Conservation (phyloP, 2,113 vertebrate species). For the Calyptommatus sinebrachiatus region DNA sequence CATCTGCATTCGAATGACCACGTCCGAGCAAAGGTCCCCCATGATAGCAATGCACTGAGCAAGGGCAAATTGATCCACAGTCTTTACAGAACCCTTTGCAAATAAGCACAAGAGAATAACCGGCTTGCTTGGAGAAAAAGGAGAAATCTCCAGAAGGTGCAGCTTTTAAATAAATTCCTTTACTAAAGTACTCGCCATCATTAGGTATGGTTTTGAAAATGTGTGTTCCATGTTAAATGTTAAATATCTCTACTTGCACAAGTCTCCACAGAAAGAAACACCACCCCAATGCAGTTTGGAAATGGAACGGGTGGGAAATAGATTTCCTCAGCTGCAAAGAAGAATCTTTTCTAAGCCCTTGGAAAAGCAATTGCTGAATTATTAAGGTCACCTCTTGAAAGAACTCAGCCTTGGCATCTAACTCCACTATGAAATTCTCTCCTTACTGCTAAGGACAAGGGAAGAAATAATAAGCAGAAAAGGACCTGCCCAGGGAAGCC, state of each 20-base stretch:
- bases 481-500: background rate
- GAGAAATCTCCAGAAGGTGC: background rate
- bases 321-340: fast-evolving
- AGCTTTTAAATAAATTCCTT: fast-evolving
- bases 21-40: conserved; percentile 71
- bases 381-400: background rate
- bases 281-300: background rate
- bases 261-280: too few species aligned
- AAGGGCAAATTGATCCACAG: conserved; percentile 57
- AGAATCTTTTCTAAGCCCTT: fast-evolving
- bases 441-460: fast-evolving
- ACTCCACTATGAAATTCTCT: background rate
- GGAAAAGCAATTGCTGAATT: background rate
- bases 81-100: conserved; percentile 61
- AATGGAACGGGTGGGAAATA: too few species aligned
- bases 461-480: background rate
- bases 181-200: too few species aligned
- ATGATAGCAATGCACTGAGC: conserved; percentile 64
- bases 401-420: background rate
- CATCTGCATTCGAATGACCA: conserved; percentile 60
- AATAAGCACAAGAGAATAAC: background rate
- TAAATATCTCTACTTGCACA: background rate
- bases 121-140: fast-evolving
- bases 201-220: background rate
- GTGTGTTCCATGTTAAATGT: background rate